Base-by-base conservation (phyloP, 2,888 invertebrate species). In the Sclerodermus sp. region DNA sequence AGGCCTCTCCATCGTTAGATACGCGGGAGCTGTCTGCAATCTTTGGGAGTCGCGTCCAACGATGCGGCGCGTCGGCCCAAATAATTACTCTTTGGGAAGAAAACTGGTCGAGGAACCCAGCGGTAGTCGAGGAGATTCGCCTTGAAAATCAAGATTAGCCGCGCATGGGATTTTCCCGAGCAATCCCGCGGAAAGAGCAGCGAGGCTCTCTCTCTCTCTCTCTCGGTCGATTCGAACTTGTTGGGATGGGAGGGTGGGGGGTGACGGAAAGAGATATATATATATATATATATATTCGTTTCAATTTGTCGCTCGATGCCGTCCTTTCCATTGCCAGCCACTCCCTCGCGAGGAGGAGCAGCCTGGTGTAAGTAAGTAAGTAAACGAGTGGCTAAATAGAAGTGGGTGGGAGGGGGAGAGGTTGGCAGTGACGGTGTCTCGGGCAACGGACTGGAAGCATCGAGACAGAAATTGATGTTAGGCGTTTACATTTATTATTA, bases 401-500 rank as follows among this genome's bases (percentile, higher is more conserved):
- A 32, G 53, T 40, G 53, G 54, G 46, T 48, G 44, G 53, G 23
- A 49, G 48, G 41, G 51, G 38, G 34, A 12, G 34, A 34, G 34
- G 34, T 34, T 45, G 16, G 47, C 41, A 39, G 42, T 8, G 23
- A 23, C 23, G 23, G 23, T 23, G 23, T 23, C 23, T 23, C 23
- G 53, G 36, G 51, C 46, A 50, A 40, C 49, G 59, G 49, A 52
- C 49, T 44, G 55, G 48, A 57, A 60, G 58, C 42, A 53, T 52
- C 53, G 57, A 57, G 70, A 63, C 67, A 68, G 71, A 71, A 70
- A 74, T 71, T 71, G 71, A 73, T 72, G 74, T 72, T 71, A 73
- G 70, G 68, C 70, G 74, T 74, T 74, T 73, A 70, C 74, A 74
- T 74, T 73, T 74, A 74, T 74, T 74, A 74, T 74, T 74, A 73